phyloP scores from a whole-genome alignment of 1,140 invertebrate species.

The Atta colombica region DNA sequence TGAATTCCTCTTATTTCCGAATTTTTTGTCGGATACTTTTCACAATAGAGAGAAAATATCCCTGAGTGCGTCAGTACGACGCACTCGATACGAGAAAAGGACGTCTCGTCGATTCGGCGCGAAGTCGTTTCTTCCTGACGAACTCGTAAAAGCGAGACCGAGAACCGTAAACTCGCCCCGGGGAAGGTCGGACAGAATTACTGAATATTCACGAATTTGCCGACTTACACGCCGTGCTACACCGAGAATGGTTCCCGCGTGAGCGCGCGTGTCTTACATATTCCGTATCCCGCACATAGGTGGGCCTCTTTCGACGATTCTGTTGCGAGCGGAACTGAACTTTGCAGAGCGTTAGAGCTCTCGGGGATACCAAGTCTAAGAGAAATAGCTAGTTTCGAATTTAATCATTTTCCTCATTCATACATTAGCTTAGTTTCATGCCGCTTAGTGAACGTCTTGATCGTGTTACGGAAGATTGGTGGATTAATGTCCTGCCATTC shows the following conservation, averaged over 20 bases:
- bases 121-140: conserved; percentile 73
- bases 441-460: not conserved
- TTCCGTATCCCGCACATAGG: conserved; percentile 38
- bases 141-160: conserved; percentile 72
- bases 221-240: conserved; percentile 11
- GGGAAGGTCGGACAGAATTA: conserved; percentile 49
- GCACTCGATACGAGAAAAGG: conserved; percentile 39
- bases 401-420: conserved; percentile 35
- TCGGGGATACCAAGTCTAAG: conserved; percentile 15
- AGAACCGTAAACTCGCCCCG: conserved; percentile 61
- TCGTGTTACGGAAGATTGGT: not conserved
- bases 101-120: conserved; percentile 59
- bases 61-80: not conserved
- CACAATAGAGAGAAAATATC: conserved; percentile 57
- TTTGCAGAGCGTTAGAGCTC: conserved; percentile 6
- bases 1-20: not conserved
- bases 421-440: not conserved
- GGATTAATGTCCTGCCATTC: conserved; percentile 7
- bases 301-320: conserved; percentile 41
- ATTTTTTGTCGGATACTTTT: not conserved
- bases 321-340: not conserved
- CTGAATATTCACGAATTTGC: conserved; percentile 74
- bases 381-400: conserved; percentile 33
- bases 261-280: conserved; percentile 56
- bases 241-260: not conserved